Evolutionary conservation across 2,797 vertebrate genomes (phyloP), one percentile per base, ranked within the genome.

Genomic region (Jordanella pulchra): DNA sequence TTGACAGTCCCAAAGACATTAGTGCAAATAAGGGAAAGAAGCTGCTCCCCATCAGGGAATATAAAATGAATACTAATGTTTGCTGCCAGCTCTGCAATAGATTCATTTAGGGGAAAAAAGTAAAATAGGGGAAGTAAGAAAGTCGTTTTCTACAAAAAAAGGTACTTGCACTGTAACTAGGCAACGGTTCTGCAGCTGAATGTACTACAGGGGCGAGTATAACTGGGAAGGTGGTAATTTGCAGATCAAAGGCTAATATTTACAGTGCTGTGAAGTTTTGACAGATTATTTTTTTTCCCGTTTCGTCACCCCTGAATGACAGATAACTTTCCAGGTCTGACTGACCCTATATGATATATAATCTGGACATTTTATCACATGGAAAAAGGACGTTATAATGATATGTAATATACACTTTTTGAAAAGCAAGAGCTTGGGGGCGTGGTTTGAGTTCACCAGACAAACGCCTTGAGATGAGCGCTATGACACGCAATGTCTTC

Each of bases 111-210:
- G 2, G 70, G 48, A 55, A 48, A 13, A 56, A 55, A 60, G 67
- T 64, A 60, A 75, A 68, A 61, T 60, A 13, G 9, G 32, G 50
- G 63, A 73, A 61, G 75, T 70, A 72, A 75, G 73, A 75, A 85
- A 50, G 73, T 85, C 80, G 12, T 87, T 91, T 88, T 87, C 83
- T 77, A 80, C 86, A 90, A 77, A 88, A 91, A 88, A 83, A 35
- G 12, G 82, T 87, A 86, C 82, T 92, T 87, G 82, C 81, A 75
- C 75, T 83, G 92, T 94, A 93, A 88, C 93, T 89, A 90, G 89
- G 92, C 93, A 93, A 93, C 92, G 65, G 83, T 78, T 86, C 65
- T 76, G 64, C 84, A 87, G 91, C 85, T 77, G 84, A 85, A 89
- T 88, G 86, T 88, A 88, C 83, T 84, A 82, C 70, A 69, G 81